These are phyloP conservation scores for Anoplolepis gracilipes DNA, from an alignment of 1,140 invertebrate genomes.

Conservation along the genomic window DNA sequence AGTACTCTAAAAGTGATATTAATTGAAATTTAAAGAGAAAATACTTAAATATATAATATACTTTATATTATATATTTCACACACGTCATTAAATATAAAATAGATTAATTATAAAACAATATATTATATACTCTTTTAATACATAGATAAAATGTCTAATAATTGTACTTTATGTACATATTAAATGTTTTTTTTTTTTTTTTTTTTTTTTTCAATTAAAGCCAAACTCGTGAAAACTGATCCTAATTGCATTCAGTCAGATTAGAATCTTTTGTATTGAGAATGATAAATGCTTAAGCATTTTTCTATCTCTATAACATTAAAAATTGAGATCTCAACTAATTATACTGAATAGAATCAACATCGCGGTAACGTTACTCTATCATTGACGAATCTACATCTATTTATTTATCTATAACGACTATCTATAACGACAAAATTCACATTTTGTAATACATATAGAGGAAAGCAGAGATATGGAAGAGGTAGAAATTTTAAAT, in stretches of 20 bases:
- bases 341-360: constrained; percentile 10
- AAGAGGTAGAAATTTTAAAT: constrained; percentile 10
- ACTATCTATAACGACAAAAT: constrained; percentile 22
- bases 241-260: not conserved
- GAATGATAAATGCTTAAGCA: not conserved
- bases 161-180: not conserved
- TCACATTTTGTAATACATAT: constrained; percentile 16
- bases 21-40: not conserved
- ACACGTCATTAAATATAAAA: not conserved
- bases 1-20: not conserved
- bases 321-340: not conserved
- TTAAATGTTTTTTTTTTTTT: not conserved
- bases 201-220: constrained; percentile 17
- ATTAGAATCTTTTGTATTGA: not conserved
- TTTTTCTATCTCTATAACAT: not conserved
- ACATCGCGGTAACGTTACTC: not conserved
- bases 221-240: not conserved
- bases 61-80: not conserved
- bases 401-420: constrained; percentile 23
- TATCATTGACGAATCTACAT: not conserved
- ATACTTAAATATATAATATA: not conserved
- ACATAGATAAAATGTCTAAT: not conserved
- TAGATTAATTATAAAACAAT: not conserved
- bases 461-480: constrained; percentile 20
- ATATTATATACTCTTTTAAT: not conserved